Percentiles rank a stretch among this genome's conserved stretches.
Conservation (phyloP, 2,797 vertebrate genomes). For the Fistularia tabacaria region DNA sequence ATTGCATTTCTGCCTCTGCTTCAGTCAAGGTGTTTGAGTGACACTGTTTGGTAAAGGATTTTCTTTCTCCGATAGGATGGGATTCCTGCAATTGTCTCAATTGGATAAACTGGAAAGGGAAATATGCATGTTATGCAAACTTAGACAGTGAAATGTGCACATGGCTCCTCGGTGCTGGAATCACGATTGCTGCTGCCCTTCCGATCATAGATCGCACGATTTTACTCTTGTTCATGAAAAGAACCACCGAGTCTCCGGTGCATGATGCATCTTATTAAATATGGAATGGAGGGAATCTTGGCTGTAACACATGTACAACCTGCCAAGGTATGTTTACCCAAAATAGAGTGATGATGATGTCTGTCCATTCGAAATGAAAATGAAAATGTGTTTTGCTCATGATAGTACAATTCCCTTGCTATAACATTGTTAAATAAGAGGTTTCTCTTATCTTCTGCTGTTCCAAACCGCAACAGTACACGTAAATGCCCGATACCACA, state of each 20-base stretch:
- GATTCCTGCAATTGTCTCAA: not conserved
- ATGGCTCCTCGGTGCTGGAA: not conserved
- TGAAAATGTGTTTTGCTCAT: too few species aligned
- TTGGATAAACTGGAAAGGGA: too few species aligned
- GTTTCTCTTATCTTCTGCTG: too few species aligned
- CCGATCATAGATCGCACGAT: slow-evolving; percentile 2
- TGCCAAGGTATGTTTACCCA: too few species aligned
- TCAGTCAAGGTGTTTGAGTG: not conserved
- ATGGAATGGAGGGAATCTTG: slow-evolving; percentile 64
- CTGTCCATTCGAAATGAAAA: too few species aligned
- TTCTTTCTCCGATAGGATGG: not conserved
- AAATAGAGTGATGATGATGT: too few species aligned
- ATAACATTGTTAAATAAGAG: too few species aligned
- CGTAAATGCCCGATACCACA: too few species aligned
- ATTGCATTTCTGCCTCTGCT: not conserved
- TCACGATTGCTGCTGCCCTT: too few species aligned
- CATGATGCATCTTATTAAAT: slow-evolving; percentile 62
- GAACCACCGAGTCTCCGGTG: slow-evolving; percentile 26
- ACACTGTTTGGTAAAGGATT: not conserved
- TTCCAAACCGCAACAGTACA: too few species aligned
- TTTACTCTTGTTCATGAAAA: slow-evolving; percentile 54
- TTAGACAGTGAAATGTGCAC: not conserved
- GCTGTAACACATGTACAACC: slow-evolving; percentile 13
- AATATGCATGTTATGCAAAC: not conserved
- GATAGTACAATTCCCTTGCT: too few species aligned